phyloP scores from a whole-genome alignment of 2,797 vertebrate species.

The Allochrocebus solatus region DNA sequence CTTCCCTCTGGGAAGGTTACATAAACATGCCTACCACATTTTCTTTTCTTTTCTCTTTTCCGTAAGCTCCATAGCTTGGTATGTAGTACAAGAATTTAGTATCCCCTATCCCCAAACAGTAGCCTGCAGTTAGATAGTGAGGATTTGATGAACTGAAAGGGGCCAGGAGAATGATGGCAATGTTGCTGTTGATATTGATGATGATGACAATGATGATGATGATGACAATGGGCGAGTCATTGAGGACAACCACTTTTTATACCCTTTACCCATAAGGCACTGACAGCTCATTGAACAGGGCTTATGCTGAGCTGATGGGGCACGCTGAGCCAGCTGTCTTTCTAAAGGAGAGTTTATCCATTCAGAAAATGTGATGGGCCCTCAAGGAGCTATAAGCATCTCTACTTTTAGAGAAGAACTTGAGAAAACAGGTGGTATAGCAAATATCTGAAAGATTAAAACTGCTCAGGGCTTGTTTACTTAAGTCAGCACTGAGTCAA shows the following conservation, averaged over 20 bases:
- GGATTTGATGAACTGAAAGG: background rate
- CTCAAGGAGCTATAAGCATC: background rate
- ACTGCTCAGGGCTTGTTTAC: background rate
- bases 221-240: background rate
- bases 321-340: background rate
- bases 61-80: background rate
- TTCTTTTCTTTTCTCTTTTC: background rate
- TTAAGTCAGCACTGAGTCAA: background rate
- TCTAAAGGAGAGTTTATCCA: slow-evolving; percentile 7
- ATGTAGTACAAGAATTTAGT: background rate
- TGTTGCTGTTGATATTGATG: rapidly evolving
- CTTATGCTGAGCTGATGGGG: background rate
- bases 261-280: background rate
- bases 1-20: background rate
- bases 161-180: background rate
- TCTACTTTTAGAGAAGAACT: slow-evolving; percentile 23
- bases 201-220: background rate
- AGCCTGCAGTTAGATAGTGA: background rate
- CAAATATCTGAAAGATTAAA: background rate
- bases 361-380: slow-evolving; percentile 12
- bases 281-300: slow-evolving; percentile 1
- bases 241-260: background rate
- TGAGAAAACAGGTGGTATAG: background rate
- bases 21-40: background rate
- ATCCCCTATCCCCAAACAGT: background rate